These are phyloP conservation scores for Ceramica pisi DNA, from an alignment of 2,888 invertebrate species.

Conservation along the genomic window DNA sequence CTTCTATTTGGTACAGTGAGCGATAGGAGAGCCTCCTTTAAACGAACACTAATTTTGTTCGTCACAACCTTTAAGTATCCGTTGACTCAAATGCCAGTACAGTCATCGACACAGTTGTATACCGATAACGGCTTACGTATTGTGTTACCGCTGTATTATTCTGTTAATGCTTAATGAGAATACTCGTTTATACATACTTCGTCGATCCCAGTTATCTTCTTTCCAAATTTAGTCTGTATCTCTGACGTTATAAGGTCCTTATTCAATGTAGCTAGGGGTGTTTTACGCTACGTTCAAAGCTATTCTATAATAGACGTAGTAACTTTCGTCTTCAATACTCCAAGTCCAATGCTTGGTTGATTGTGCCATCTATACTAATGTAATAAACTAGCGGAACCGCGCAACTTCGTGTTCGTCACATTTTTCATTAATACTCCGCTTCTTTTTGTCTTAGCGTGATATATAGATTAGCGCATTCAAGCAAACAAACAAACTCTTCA, in stretches of 20 bases:
- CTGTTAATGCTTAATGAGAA: conserved; percentile 25
- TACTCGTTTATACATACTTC: background rate
- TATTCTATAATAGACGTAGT: too few species aligned
- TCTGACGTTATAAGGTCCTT: background rate
- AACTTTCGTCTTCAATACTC: background rate
- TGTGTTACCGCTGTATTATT: conserved; percentile 62
- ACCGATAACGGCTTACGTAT: conserved; percentile 63
- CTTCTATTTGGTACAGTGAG: background rate
- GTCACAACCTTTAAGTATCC: conserved; percentile 28
- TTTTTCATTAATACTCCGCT: too few species aligned
- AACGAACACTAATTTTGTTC: conserved; percentile 10
- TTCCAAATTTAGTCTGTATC: background rate
- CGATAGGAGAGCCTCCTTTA: conserved; percentile 4
- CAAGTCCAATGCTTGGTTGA: background rate
- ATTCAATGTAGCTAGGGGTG: too few species aligned
- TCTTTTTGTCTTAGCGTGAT: too few species aligned
- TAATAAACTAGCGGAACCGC: too few species aligned
- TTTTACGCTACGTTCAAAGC: background rate
- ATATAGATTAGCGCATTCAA: too few species aligned
- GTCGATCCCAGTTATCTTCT: too few species aligned
- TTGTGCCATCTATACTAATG: too few species aligned
- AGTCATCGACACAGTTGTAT: conserved; percentile 63
- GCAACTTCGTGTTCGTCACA: too few species aligned
- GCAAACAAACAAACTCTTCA: too few species aligned
- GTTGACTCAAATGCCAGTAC: conserved; percentile 60